phyloP scores from a whole-genome alignment of 1,140 invertebrate genomes.

The Cotesia typhae region DNA sequence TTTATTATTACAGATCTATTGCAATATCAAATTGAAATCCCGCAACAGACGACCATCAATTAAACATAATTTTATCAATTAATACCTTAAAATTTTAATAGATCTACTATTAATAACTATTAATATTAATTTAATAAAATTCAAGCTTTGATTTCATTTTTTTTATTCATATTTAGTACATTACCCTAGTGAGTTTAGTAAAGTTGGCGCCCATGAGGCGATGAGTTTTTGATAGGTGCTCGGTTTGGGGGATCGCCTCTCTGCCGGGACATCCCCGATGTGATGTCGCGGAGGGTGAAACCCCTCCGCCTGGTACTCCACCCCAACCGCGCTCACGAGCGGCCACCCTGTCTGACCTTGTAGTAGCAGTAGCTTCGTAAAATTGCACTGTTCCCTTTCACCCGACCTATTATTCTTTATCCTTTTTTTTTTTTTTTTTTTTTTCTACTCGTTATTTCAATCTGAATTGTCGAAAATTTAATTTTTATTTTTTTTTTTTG shows the following conservation, averaged over 20 bases:
- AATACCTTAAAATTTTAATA: too few relatives aligned
- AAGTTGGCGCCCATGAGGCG: conserved; percentile 59
- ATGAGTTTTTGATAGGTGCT: conserved; percentile 49
- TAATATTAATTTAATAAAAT: not conserved
- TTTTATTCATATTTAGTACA: not conserved
- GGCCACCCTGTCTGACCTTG: conserved; percentile 57
- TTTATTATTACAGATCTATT: too few relatives aligned
- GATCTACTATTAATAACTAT: too few relatives aligned
- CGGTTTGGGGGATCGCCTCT: conserved; percentile 49
- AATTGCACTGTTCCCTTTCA: conserved; percentile 43
- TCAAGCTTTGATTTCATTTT: not conserved
- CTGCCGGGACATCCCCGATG: conserved; percentile 53
- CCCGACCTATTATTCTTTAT: conserved; percentile 31
- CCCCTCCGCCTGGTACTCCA: conserved; percentile 54
- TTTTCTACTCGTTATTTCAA: not conserved
- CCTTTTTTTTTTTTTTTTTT: not conserved
- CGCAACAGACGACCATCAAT: too few relatives aligned
- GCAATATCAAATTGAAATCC: too few relatives aligned
- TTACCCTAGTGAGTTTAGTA: conserved; percentile 59
- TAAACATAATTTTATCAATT: too few relatives aligned
- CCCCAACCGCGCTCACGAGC: conserved; percentile 55
- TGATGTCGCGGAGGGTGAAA: conserved; percentile 53
- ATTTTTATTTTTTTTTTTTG: too few relatives aligned
- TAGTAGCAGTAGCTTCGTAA: conserved; percentile 48
- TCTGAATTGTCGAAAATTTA: too few relatives aligned